Percentiles rank a stretch among this genome's conserved stretches.
Evolutionary conservation across 2,113 vertebrate genomes (phyloP).

Genomic region (Cariama cristata): DNA sequence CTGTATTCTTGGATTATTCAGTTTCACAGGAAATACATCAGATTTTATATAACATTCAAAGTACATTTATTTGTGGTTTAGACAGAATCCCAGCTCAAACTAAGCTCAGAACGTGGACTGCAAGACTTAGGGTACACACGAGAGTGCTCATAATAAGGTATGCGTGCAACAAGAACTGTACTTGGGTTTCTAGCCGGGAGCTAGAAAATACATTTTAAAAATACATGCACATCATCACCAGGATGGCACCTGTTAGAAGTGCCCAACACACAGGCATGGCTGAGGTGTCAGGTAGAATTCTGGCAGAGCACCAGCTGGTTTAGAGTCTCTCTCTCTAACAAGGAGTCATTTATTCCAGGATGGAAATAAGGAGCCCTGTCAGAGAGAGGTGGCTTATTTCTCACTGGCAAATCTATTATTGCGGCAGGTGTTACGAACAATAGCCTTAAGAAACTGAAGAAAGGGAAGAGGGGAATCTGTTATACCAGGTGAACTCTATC

Average conservation of each 20-base stretch:
- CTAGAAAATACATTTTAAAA: not conserved
- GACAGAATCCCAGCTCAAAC: not conserved
- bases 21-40: not conserved
- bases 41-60: not conserved
- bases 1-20: not conserved
- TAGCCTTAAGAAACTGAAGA: not conserved
- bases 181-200: not conserved
- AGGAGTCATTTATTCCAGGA: not conserved
- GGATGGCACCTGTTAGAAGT: not conserved
- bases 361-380: not conserved
- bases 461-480: not conserved
- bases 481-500: not conserved
- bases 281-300: not conserved
- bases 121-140: not conserved
- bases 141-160: not conserved
- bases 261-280: not conserved
- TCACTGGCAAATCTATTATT: not conserved
- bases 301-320: not conserved
- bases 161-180: not conserved
- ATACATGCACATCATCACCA: not conserved
- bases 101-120: not conserved
- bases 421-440: not conserved
- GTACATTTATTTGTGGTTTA: not conserved
- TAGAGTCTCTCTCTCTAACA: not conserved
- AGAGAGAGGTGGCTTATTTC: not conserved